Conservation (phyloP, 2,113 vertebrate species). For the Carettochelys insculpta region DNA sequence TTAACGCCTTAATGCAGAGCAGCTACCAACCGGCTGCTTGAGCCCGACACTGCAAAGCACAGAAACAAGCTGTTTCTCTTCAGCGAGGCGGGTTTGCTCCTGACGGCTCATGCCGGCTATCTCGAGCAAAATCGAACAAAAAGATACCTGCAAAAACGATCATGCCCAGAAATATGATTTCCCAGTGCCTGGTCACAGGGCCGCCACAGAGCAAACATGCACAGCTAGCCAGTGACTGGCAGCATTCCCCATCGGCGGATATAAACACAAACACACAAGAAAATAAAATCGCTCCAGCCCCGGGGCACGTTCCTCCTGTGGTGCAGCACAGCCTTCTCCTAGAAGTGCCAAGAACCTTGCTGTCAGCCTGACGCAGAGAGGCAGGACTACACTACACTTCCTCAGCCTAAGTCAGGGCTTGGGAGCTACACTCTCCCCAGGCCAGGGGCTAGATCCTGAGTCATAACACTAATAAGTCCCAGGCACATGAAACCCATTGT, state of each 20-base stretch:
- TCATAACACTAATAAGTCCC: too few relatives aligned
- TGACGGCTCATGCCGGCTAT: background rate
- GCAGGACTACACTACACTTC: background rate
- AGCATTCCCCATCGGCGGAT: background rate
- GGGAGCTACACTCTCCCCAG: too few relatives aligned
- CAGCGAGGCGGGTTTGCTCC: background rate
- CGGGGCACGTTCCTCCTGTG: background rate
- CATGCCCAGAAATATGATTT: background rate
- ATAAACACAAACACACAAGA: too few relatives aligned
- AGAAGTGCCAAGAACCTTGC: background rate
- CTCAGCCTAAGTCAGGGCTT: background rate
- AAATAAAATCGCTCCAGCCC: too few relatives aligned
- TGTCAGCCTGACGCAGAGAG: background rate
- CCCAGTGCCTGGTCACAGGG: background rate
- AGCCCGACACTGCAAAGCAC: background rate
- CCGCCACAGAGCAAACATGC: background rate
- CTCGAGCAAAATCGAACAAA: background rate
- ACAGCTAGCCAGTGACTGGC: background rate
- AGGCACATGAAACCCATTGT: too few relatives aligned
- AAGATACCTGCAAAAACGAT: background rate
- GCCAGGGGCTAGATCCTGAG: too few relatives aligned
- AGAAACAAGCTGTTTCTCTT: background rate
- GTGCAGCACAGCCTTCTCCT: background rate
- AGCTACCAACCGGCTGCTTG: background rate
- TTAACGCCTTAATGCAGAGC: background rate